Percentiles rank a stretch among this genome's conserved stretches.
phyloP scores from a whole-genome alignment of 1,140 invertebrate genomes.

The Papilio machaon region DNA sequence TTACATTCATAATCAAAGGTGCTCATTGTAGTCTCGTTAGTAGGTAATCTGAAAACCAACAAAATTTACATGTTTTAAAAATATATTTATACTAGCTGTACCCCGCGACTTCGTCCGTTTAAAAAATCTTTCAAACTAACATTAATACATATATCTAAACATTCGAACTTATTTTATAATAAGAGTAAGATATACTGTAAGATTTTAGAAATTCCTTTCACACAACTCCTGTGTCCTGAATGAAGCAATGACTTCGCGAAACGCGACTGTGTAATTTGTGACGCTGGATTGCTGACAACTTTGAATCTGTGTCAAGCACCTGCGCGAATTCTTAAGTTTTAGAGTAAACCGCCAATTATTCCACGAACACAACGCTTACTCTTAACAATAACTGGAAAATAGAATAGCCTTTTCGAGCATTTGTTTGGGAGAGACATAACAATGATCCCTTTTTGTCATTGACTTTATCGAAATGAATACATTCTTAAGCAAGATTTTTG shows the following conservation, averaged over 20 bases:
- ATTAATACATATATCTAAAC: too few relatives aligned
- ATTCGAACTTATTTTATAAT: too few relatives aligned
- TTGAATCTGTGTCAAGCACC: conserved; percentile 57
- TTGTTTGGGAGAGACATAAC: neutral
- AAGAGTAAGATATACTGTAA: too few relatives aligned
- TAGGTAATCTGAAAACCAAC: neutral
- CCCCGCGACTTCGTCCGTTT: too few relatives aligned
- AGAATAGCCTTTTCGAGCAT: conserved; percentile 30
- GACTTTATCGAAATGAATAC: neutral
- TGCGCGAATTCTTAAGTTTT: conserved; percentile 44
- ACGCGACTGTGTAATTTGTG: neutral
- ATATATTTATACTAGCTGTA: neutral
- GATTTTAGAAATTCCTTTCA: neutral
- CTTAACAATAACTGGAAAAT: conserved; percentile 25
- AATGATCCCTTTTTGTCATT: neutral
- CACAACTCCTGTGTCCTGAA: conserved; percentile 4
- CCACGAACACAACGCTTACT: conserved; percentile 41
- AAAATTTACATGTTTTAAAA: neutral
- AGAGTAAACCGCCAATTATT: conserved; percentile 49
- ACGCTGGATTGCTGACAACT: conserved; percentile 6
- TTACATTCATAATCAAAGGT: conserved; percentile 10
- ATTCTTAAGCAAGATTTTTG: too few relatives aligned
- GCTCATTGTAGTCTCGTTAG: neutral
- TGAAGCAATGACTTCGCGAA: neutral
- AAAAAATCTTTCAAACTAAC: too few relatives aligned